Percentiles rank a stretch among this genome's conserved stretches.
phyloP scores from a whole-genome alignment of 2,888 invertebrate genomes.

The Sipha maydis region DNA sequence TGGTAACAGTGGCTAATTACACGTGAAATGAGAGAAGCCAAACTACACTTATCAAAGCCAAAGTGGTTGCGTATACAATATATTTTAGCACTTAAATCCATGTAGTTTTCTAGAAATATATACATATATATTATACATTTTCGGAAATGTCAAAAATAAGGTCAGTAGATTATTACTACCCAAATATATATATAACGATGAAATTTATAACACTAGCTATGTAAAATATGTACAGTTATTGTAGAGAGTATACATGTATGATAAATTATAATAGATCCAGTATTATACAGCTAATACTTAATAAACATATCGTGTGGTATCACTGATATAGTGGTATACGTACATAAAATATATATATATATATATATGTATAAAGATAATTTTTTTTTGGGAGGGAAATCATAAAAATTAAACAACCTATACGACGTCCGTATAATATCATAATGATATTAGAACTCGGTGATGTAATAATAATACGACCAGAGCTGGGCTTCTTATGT shows the following conservation, averaged over 20 bases:
- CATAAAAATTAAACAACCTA: slow-evolving; percentile 52
- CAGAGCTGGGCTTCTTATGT: slow-evolving; percentile 57
- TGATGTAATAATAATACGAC: slow-evolving; percentile 58
- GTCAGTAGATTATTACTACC: slow-evolving; percentile 11
- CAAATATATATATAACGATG: neutral
- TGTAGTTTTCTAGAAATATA: too few relatives aligned
- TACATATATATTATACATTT: too few relatives aligned
- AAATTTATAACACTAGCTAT: neutral
- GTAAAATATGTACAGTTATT: neutral
- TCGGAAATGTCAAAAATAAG: neutral
- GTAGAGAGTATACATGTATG: neutral
- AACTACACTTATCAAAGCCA: neutral
- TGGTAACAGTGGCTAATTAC: neutral
- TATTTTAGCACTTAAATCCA: neutral
- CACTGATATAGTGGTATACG: neutral
- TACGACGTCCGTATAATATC: slow-evolving; percentile 44
- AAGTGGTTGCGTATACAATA: neutral
- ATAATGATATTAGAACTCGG: slow-evolving; percentile 57
- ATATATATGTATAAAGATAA: neutral
- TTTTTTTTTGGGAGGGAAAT: slow-evolving; percentile 44
- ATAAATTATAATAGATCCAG: neutral
- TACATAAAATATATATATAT: neutral
- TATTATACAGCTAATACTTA: neutral
- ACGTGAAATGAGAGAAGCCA: neutral
- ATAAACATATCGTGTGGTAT: neutral